Conservation (phyloP, 2,888 invertebrate species). For the Rhamphomyia laevipes region DNA sequence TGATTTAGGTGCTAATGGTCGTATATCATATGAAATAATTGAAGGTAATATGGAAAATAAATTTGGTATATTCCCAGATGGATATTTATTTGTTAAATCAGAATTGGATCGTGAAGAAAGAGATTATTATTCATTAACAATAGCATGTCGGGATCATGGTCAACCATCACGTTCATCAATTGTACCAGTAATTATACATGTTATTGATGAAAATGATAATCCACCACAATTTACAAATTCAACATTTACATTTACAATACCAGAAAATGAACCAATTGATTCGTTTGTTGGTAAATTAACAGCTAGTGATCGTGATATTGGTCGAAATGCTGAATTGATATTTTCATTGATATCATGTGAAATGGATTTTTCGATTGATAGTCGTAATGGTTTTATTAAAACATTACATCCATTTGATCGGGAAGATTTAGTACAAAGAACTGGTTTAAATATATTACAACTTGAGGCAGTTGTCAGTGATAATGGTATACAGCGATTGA, state of each 20-base stretch:
- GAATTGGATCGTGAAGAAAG: conserved; percentile 77
- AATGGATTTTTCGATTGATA: conserved; percentile 76
- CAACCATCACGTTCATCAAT: conserved; percentile 65
- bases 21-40: conserved; percentile 67
- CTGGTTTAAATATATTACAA: conserved; percentile 68
- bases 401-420: conserved; percentile 79
- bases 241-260: conserved; percentile 80
- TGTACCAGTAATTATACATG: conserved; percentile 83
- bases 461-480: conserved; percentile 79
- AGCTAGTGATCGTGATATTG: conserved; percentile 82
- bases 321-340: conserved; percentile 80
- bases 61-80: conserved; percentile 94
- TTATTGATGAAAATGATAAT: conserved; percentile 95
- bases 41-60: conserved; percentile 77
- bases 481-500: conserved; percentile 62
- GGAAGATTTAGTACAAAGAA: conserved; percentile 66
- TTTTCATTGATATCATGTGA: conserved; percentile 65
- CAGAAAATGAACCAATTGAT: conserved; percentile 78
- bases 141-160: conserved; percentile 74
- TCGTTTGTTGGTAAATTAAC: conserved; percentile 86
- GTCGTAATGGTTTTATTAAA: conserved; percentile 81
- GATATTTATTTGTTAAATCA: conserved; percentile 77
- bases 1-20: conserved; percentile 71
- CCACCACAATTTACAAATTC: conserved; percentile 83
- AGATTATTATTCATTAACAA: conserved; percentile 82